Base-by-base conservation (phyloP, 2,888 invertebrate species). In the Chymomyza procnemis region DNA sequence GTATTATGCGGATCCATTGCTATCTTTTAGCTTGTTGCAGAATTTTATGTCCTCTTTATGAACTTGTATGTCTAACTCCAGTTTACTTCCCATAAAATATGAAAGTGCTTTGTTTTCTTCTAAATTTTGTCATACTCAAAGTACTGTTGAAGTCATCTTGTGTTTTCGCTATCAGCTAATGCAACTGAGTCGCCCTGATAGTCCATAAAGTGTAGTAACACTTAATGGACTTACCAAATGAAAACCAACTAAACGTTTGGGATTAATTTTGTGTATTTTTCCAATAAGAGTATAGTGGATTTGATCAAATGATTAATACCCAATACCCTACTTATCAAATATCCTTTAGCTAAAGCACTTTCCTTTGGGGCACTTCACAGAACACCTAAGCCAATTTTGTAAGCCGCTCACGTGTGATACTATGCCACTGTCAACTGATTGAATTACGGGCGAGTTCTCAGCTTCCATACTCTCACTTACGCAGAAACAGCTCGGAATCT, bases 401-500 rank as follows among this genome's bases (percentile, higher is more conserved):
- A 74, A 74, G 72, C 87, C 67, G 22, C 71, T 84, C 82, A 83
- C 82, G 87, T 83, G 79, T 79, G 64, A 30, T 66, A 64, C 70
- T 68, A 77, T 78, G 79, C 74, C 66, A 56, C 71, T 70, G 76
- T 75, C 80, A 73, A 41, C 78, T 87, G 76, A 83, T 83, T 87
- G 83, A 87, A 83, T 83, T 87, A 87, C 82, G 70, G 71, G 63
- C 69, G 80, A 74, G 67, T 67, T 76, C 64, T 58, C 55, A 55
- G 34, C 61, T 67, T 60, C 54, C 34, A 4, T 8, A 26, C 26
- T 26, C 6, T 26, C 26, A 26, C 22, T 22, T 4, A 22, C 4
- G 4, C 26, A 26, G 1, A 26, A 6, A 26, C 26, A 26, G n/a
- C n/a, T n/a, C n/a, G n/a, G n/a, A n/a, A n/a, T n/a, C n/a, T n/a